Evolutionary conservation across 2,113 vertebrate species (phyloP), one percentile per base, ranked within the genome.

Genomic region (Apodemus sylvaticus): DNA sequence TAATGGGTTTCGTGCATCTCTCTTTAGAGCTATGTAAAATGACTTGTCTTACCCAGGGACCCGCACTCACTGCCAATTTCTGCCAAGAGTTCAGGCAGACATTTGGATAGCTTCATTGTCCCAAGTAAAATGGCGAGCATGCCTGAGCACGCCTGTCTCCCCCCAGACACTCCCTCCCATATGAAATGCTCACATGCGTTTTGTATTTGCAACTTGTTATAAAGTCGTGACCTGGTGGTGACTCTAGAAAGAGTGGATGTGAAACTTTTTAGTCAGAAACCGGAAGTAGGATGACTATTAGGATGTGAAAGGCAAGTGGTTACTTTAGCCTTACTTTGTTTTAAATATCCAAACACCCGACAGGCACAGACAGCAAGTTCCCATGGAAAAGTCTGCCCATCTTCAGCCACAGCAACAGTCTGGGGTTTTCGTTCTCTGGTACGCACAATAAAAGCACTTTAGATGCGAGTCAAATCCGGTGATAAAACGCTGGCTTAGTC

Each of bases 401-500:
- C 42, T 74, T 93, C 22, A 92, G 55, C 60, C 55, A 53, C 87
- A 86, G 68, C 31, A 39, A 3, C 5, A 29, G 22, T 74, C 78
- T 86, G 31, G 66, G 77, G 31, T 58, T 94, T 51, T 86, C 42
- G 16, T 45, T 96, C 66, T 86, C 39, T 34, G 51, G 42, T 87
- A 73, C 86, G 20, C 85, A 76, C 36, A 90, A 45, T 70, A 74
- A 90, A 91, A 83, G 26, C 7, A 71, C n/a, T 91, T 86, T 16
- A 68, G 88, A 73, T 34, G 24, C 48, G 89, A 93, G 90, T 68
- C 74, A 89, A 89, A 51, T 39, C 42, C 36, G 42, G 51, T 70
- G 93, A 81, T 62, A 53, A 87, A 92, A 88, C 58, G 74, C 74
- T 31, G 31, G 24, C 58, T 60, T 86, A 77, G 83, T 87, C 81